These are phyloP conservation scores for Phalacrocorax pelagicus DNA, from an alignment of 2,113 vertebrate species.

Conservation along the genomic window DNA sequence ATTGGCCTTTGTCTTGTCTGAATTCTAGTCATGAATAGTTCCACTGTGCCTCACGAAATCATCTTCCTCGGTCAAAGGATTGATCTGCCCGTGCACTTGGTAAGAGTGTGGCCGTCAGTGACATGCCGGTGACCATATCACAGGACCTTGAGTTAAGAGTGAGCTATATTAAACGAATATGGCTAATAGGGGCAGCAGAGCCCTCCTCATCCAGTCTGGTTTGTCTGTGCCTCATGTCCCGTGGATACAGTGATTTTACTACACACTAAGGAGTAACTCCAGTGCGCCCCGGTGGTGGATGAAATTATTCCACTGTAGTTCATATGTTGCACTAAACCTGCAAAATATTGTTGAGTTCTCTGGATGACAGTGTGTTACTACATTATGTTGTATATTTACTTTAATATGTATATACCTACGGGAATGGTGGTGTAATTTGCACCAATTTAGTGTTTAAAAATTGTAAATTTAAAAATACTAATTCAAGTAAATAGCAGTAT, in stretches of 20 bases:
- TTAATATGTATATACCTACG: background rate
- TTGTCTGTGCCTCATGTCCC: background rate
- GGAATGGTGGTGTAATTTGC: background rate
- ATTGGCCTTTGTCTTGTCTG: background rate
- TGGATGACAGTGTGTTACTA: background rate
- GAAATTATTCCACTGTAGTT: background rate
- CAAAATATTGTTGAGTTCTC: background rate
- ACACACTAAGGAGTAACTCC: background rate
- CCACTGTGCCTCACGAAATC: background rate
- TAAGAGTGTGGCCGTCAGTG: background rate
- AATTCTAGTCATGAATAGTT: background rate
- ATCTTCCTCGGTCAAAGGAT: background rate
- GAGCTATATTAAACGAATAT: background rate
- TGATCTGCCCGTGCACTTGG: background rate
- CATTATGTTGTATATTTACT: fast-evolving
- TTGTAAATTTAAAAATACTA: no score
- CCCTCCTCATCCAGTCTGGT: background rate
- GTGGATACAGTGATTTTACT: background rate
- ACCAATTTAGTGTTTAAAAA: no score
- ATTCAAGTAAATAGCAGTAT: no score
- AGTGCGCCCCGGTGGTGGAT: fast-evolving
- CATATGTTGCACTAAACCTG: background rate
- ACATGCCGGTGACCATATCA: background rate
- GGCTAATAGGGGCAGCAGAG: background rate
- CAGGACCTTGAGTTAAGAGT: background rate